Base-by-base conservation (phyloP, 1,140 invertebrate genomes). In the Drosophila nikananu region DNA sequence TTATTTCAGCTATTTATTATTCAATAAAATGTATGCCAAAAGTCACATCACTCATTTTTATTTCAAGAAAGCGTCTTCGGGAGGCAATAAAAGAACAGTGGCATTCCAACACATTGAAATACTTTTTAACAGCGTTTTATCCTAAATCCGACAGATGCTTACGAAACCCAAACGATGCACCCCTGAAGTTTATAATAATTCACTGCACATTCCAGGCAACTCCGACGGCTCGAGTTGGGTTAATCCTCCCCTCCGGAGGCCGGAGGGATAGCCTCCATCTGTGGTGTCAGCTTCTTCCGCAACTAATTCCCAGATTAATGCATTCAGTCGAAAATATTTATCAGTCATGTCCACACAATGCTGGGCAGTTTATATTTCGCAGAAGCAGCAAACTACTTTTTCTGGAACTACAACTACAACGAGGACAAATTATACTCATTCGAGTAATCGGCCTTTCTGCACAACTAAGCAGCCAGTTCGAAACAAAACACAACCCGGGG, bases 371-470 rank as follows among this genome's bases (percentile, higher is more conserved):
- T 70, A 65, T 30, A 52, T 89, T 87, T 87, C 83, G 81, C 65
- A 77, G 84, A 84, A 83, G 66, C 54, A 48, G 54, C 52, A 44
- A 42, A 30, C 58, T 59, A 62, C 57, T 23, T 55, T 39, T 61
- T 76, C 60, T 46, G 64, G 52, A 46, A 21, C 41, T 32, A 35
- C 44, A 58, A 39, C 37, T 51, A 37, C 35, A 77, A 57, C 37
- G 49, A 37, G 51, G 58, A 71, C 58, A 84, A 81, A 54, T 60
- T 48, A 60, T 59, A 49, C 63, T 64, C 55, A 64, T 65, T 57
- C 65, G 68, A 80, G 61, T 62, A 78, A 84, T 89, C 81, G 73
- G 81, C 44, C 80, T 77, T 87, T 87, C 83, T 89, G 84, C 84
- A 73, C 83, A 87, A 83, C 80, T 89, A 83, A 89, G 77, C 84